A percentile compares a stretch with the other conserved stretches of the same genome.
Conservation (phyloP, 2,797 vertebrate species). For the Lepus townsendii region DNA sequence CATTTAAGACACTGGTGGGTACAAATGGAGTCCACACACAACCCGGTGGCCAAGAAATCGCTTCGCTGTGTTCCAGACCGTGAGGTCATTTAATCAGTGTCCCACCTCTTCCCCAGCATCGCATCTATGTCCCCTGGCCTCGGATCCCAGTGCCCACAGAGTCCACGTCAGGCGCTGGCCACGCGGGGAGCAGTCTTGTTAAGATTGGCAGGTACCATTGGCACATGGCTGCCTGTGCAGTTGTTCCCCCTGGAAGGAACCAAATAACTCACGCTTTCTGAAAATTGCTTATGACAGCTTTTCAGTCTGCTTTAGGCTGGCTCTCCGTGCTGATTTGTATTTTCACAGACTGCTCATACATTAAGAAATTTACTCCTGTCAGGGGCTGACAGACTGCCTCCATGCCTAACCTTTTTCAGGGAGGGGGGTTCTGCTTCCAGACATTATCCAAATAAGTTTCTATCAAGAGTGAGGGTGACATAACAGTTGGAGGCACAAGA, state of each 20-base stretch:
- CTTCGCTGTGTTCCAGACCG: constrained; percentile 36
- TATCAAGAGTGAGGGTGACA: constrained; percentile 86
- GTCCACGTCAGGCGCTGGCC: constrained; percentile 60
- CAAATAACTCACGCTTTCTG: constrained; percentile 89
- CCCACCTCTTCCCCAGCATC: constrained; percentile 49
- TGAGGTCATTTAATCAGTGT: constrained; percentile 63
- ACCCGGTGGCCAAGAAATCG: constrained; percentile 70
- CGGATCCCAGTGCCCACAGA: constrained; percentile 64
- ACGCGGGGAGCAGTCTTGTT: constrained; percentile 83
- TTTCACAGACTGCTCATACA: constrained; percentile 89
- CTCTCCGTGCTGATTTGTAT: constrained; percentile 88
- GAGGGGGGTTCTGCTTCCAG: constrained; percentile 85
- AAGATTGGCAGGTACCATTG: constrained; percentile 88
- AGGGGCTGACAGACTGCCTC: constrained; percentile 86
- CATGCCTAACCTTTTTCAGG: constrained; percentile 86
- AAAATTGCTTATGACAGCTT: constrained; percentile 91
- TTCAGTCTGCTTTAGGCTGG: constrained; percentile 88
- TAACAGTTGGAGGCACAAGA: constrained; percentile 85
- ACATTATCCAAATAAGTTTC: constrained; percentile 84
- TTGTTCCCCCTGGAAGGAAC: constrained; percentile 86
- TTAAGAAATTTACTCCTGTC: constrained; percentile 90
- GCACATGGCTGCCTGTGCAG: constrained; percentile 87
- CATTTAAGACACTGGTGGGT: constrained; percentile 57
- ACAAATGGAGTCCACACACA: constrained; percentile 58
- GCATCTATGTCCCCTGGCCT: constrained; percentile 43